Base-by-base conservation (phyloP, 2,888 invertebrate species). In the Lomographa bimaculata region DNA sequence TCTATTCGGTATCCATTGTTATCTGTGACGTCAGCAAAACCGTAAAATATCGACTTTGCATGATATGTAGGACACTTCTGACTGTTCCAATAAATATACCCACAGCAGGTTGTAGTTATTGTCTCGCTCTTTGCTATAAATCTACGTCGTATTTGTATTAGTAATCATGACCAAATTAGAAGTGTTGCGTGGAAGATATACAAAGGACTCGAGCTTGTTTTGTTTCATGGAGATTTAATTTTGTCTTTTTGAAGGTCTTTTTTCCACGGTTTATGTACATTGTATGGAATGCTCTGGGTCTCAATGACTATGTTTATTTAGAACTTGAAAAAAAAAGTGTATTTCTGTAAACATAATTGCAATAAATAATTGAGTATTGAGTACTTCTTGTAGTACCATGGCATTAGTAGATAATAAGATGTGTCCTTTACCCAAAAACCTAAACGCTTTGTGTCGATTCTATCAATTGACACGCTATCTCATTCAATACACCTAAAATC, bases 1-100 rank as follows among this genome's bases (percentile, higher is more conserved):
- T 54, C 41, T 24, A 51, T 60, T 54, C 37, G 35, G 28, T 54
- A 52, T 47, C 49, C 59, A 57, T 57, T 57, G 42, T 37, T 51
- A 49, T 53, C 40, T 18, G 34, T 58, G 54, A 56, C 42, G 42
- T 57, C 51, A 54, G 46, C 41, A 38, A 44, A 47, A 44, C 36
- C 30, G 38, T 39, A 35, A 38, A 44, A 38, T 48, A 44, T 46
- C 41, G 53, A 45, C 48, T 34, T 33, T 32, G 37, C 33, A 44
- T 55, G 55, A 57, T 48, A 56, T 50, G 50, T 57, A 30, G 26
- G 34, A 45, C 34, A 40, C 20, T 40, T 52, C 28, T 30, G 29
- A 14, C 40, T 38, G 30, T 47, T 42, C 42, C 34, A 12, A 40
- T 32, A 20, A 30, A 18, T 21, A 25, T 21, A 46, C 23, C 43